Evolutionary conservation across 2,888 invertebrate species (phyloP).

Genomic region (Thyatira batis): DNA sequence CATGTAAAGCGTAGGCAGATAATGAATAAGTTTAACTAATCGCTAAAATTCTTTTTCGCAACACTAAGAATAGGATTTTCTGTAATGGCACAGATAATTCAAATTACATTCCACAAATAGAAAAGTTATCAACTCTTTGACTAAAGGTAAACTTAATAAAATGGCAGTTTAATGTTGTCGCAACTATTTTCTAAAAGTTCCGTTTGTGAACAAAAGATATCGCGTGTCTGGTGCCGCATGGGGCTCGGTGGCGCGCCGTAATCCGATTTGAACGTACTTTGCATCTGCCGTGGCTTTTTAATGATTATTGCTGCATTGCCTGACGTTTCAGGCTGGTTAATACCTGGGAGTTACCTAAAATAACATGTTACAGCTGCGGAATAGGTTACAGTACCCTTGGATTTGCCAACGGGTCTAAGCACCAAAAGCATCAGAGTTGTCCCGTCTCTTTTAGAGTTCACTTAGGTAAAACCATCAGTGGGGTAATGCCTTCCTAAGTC

Average conservation of each 20-base stretch:
- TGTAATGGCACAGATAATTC: neutral
- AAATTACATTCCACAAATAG: neutral
- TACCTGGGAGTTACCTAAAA: neutral
- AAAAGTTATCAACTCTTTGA: neutral
- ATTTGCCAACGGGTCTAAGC: no score
- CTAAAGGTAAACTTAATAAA: neutral
- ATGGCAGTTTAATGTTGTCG: neutral
- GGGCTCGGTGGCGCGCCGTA: neutral
- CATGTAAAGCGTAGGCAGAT: no score
- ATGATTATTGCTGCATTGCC: constrained; percentile 13
- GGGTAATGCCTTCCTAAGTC: no score
- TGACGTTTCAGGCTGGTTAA: constrained; percentile 2
- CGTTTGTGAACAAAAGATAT: neutral
- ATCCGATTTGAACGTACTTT: neutral
- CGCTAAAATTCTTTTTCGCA: no score
- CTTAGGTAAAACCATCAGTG: no score
- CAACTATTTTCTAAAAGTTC: neutral
- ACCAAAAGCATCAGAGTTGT: no score
- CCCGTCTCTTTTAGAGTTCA: no score
- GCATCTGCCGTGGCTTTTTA: constrained; percentile 2
- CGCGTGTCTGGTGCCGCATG: constrained; percentile 2
- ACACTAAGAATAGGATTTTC: no score
- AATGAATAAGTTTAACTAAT: no score
- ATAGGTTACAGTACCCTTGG: no score
- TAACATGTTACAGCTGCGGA: no score